Evolutionary conservation across 2,888 invertebrate species (phyloP).

Genomic region (Teleiodes luculella): DNA sequence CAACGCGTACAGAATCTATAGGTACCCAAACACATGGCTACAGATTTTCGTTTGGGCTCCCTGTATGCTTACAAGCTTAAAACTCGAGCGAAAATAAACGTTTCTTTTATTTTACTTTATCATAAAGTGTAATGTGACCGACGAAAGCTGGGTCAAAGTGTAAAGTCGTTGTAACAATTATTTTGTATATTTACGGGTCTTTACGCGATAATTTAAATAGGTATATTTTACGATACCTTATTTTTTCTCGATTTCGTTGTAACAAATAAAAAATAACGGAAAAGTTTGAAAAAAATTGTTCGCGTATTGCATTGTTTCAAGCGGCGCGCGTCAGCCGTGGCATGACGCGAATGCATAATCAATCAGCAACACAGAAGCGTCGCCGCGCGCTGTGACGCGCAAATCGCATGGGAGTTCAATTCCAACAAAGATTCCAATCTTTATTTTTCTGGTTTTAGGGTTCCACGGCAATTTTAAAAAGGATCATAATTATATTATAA

Average conservation of each 20-base stretch:
- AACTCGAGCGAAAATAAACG: too few relatives aligned
- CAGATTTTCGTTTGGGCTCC: too few relatives aligned
- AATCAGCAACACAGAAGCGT: constrained; percentile 70
- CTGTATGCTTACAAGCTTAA: too few relatives aligned
- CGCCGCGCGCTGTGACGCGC: constrained; percentile 54
- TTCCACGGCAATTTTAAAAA: not conserved
- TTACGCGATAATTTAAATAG: too few relatives aligned
- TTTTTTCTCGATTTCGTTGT: too few relatives aligned
- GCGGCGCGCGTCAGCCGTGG: constrained; percentile 54
- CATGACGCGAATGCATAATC: constrained; percentile 74
- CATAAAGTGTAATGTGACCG: too few relatives aligned
- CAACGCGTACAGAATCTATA: too few relatives aligned
- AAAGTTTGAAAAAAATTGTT: constrained; percentile 19
- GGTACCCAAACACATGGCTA: too few relatives aligned
- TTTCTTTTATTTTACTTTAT: too few relatives aligned
- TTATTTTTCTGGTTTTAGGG: constrained; percentile 40
- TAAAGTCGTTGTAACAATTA: not conserved
- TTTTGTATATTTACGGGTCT: too few relatives aligned
- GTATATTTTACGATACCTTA: too few relatives aligned
- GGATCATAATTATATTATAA: too few relatives aligned
- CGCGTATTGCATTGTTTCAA: constrained; percentile 48
- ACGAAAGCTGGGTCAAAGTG: not conserved
- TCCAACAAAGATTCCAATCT: constrained; percentile 64
- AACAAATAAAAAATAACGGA: constrained; percentile 14
- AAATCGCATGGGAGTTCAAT: constrained; percentile 65